Evolutionary conservation across 2,888 invertebrate species (phyloP), one percentile per base, ranked within the genome.

Genomic region (Chydorus sphaericus): DNA sequence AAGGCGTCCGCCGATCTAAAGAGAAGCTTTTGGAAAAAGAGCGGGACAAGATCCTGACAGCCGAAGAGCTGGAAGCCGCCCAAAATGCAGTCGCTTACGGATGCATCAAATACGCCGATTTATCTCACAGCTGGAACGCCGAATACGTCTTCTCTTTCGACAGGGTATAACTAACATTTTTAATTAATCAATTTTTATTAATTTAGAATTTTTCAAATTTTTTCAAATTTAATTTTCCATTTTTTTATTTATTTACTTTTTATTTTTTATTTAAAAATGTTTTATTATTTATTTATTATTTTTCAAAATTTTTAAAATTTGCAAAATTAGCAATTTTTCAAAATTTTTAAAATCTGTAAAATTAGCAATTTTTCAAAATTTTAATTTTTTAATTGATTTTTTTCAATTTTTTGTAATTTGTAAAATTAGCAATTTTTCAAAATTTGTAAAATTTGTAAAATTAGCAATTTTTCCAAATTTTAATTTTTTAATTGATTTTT

Each of bases 121-220:
- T 98, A 50, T 87, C 85, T 14, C 93, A 96, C 66, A 93, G 93
- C 69, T 79, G 94, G 59, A 81, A 80, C 57, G 86, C 88, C 68
- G 97, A 97, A 67, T 98, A 98, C 68, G 81, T 97, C 2, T 98
- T 98, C 72, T 96, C 94, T 1, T 98, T 96, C 71, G 94, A 98
- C 67, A 92, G 92, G 71, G 75, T 74, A 60, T 57, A 7, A 38
- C 2, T 38, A 18, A 14, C 18, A 44, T 44, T 23, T 10, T 10
- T 14, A 26, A 16, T 14, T 14, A 39, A 38, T 7, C 10, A 16
- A 37, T 59, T 54, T 36, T 36, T 14, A n/a, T 36, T n/a, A n/a
- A n/a, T n/a, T n/a, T n/a, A n/a, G n/a, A n/a, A n/a, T n/a, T n/a
- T 51, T 5, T 50, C 16, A 31, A 2, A 38, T 29, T 48, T 37